These are phyloP conservation scores for Nephrocerus scutellatus DNA, from an alignment of 2,888 invertebrate species.

Conservation along the genomic window DNA sequence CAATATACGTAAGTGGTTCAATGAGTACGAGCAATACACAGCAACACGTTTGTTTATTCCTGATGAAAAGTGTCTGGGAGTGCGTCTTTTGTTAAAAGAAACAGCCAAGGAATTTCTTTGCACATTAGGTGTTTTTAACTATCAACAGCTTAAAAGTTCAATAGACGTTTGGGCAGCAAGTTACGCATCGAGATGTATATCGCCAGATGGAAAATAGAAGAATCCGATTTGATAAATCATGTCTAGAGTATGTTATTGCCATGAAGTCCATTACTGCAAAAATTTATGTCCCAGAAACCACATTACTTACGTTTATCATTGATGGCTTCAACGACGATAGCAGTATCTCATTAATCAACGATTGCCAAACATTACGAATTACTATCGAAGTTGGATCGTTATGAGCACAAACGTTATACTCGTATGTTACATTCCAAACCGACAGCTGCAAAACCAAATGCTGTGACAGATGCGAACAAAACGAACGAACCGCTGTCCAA, in stretches of 20 bases:
- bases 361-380: constrained; percentile 4
- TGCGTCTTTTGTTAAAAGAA: constrained; percentile 7
- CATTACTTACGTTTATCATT: constrained; percentile 8
- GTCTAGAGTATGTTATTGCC: constrained; percentile 7
- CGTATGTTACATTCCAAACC: neutral
- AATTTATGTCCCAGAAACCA: constrained; percentile 7
- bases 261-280: constrained; percentile 8
- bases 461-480: no score
- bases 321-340: constrained; percentile 10
- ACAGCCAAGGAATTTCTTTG: constrained; percentile 11
- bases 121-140: no score
- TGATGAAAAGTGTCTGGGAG: constrained; percentile 4
- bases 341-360: constrained; percentile 8
- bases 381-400: constrained; percentile 7
- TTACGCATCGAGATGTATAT: constrained; percentile 7
- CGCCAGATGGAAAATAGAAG: constrained; percentile 4
- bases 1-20: no score
- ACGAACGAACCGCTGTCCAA: no score
- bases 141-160: no score
- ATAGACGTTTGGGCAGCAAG: constrained; percentile 10
- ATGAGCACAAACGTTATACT: constrained; percentile 3
- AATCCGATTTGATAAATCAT: constrained; percentile 3
- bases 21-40: no score
- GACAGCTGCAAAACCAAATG: no score
- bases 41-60: constrained; percentile 4